Evolutionary conservation across 2,113 vertebrate genomes (phyloP).

Genomic region (Lamprotornis superbus): DNA sequence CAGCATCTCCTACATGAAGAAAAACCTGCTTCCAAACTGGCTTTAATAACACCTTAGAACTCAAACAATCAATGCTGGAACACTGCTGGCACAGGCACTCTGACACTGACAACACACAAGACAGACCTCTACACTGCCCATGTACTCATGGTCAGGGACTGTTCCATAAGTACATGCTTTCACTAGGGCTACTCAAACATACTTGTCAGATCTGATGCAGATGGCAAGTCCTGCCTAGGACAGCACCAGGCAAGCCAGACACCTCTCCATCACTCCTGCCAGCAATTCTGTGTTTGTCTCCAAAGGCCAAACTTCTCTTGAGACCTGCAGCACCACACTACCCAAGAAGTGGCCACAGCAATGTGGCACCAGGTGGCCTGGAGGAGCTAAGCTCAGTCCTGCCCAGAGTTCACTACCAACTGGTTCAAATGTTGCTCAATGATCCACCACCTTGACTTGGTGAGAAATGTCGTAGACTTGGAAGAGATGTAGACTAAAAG

Average conservation of each 20-base stretch:
- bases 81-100: background rate
- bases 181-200: background rate
- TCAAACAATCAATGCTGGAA: background rate
- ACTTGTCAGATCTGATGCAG: background rate
- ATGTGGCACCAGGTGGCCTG: rapidly evolving
- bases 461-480: background rate
- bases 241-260: background rate
- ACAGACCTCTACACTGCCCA: background rate
- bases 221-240: background rate
- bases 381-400: background rate
- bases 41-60: background rate
- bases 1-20: background rate
- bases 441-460: background rate
- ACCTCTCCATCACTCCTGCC: background rate
- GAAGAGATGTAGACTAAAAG: background rate
- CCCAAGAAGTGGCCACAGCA: background rate
- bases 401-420: background rate
- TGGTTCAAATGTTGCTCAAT: rapidly evolving
- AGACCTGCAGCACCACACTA: rapidly evolving
- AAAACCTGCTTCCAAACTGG: background rate
- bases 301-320: background rate
- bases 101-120: background rate
- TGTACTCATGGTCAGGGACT: background rate
- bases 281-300: background rate
- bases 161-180: rapidly evolving